These are phyloP conservation scores for Zoanthus sansibaricus DNA, from an alignment of 92 coral and sea anemone genomes.

Conservation along the genomic window DNA sequence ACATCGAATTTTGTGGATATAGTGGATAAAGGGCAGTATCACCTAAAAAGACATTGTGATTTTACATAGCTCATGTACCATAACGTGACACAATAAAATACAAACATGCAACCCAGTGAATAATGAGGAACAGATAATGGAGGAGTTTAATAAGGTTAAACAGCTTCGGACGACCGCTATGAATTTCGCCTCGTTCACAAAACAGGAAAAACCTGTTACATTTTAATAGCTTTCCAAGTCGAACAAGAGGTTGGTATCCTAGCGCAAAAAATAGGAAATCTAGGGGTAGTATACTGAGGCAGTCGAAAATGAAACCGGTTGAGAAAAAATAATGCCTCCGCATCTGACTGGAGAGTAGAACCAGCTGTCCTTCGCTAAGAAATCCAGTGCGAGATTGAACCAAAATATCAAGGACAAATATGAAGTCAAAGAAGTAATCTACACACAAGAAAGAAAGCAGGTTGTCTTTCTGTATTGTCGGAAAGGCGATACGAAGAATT, in stretches of 20 bases:
- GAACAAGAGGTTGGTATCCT: conserved; percentile 81
- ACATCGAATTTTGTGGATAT: too few species aligned
- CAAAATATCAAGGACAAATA: conserved; percentile 81
- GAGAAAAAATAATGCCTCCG: conserved; percentile 75
- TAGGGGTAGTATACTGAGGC: conserved; percentile 72
- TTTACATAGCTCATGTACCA: too few species aligned
- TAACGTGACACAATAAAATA: conserved; percentile 82
- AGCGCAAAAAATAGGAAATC: conserved; percentile 77
- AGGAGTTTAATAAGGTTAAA: conserved; percentile 91
- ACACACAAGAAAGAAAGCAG: conserved; percentile 68
- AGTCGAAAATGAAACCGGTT: conserved; percentile 79
- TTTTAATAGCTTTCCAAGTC: conserved; percentile 84
- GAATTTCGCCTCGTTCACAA: conserved; percentile 92
- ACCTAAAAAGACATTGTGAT: too few species aligned
- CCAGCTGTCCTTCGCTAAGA: conserved; percentile 86
- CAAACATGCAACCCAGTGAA: conserved; percentile 97
- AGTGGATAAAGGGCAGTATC: too few species aligned
- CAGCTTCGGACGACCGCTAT: conserved; percentile 90
- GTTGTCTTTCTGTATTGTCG: conserved; percentile 62
- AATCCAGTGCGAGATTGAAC: conserved; percentile 89
- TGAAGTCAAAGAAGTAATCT: conserved; percentile 85
- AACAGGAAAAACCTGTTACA: conserved; percentile 83
- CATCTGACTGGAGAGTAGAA: conserved; percentile 63
- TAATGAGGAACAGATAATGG: conserved; percentile 89
- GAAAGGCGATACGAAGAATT: conserved; percentile 77